Conservation (phyloP, 2,113 vertebrate genomes). For the Oostethus manadensis region DNA sequence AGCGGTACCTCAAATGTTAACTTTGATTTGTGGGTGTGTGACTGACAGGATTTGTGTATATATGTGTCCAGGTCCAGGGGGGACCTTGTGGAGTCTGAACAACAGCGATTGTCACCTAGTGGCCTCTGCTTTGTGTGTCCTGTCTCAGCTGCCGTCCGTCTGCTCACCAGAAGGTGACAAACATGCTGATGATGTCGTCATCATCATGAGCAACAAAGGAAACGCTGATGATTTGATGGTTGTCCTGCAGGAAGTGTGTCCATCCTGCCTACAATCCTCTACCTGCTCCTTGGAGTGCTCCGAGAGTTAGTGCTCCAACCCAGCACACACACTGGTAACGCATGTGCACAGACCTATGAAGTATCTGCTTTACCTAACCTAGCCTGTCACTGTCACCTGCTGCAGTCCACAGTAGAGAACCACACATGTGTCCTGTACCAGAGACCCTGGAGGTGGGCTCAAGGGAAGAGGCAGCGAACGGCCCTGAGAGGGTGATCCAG, state of each 20-base stretch:
- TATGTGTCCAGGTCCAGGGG: slow-evolving; percentile 48
- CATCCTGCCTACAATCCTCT: slow-evolving; percentile 86
- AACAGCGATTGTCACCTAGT: slow-evolving; percentile 78
- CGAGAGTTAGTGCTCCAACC: slow-evolving; percentile 76
- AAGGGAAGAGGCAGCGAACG: not conserved
- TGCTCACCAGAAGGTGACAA: slow-evolving; percentile 91
- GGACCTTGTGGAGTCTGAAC: slow-evolving; percentile 70
- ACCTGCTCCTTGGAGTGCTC: slow-evolving; percentile 85
- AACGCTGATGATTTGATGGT: not conserved
- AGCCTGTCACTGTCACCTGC: no score
- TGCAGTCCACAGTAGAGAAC: slow-evolving; percentile 3
- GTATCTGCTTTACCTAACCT: no score
- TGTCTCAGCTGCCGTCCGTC: slow-evolving; percentile 84
- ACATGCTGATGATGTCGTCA: not conserved
- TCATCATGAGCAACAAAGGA: not conserved
- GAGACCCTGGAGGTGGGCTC: slow-evolving; percentile 18
- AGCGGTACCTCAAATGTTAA: no score
- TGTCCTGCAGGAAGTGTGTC: slow-evolving; percentile 84
- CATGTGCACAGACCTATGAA: not conserved
- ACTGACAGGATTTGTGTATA: not conserved
- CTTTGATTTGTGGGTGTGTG: not conserved
- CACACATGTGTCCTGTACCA: slow-evolving; percentile 11
- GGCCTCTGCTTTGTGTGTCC: slow-evolving; percentile 79
- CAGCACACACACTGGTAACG: slow-evolving; percentile 15
- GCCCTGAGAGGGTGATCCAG: slow-evolving; percentile 63